phyloP scores from a whole-genome alignment of 2,113 vertebrate species.

The Picathartes gymnocephalus region DNA sequence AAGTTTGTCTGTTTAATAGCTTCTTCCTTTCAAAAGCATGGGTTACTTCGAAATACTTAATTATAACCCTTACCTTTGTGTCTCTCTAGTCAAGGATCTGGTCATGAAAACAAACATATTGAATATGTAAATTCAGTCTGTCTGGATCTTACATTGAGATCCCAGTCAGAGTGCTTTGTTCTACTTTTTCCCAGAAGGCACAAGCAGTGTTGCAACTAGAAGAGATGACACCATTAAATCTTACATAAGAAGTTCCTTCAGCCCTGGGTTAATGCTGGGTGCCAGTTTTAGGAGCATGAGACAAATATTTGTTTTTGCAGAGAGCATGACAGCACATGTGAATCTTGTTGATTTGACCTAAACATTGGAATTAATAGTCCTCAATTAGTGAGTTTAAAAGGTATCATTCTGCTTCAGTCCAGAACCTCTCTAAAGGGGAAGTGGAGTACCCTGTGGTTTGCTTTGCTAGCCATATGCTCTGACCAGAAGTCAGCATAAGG shows the following conservation, averaged over 20 bases:
- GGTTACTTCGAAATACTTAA: not conserved
- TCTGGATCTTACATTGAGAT: not conserved
- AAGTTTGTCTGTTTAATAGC: not conserved
- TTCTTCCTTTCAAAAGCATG: not conserved
- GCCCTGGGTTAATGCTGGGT: not conserved
- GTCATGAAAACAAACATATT: not conserved
- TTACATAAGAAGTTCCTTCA: not conserved
- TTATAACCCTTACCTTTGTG: not conserved
- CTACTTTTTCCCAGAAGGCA: not conserved
- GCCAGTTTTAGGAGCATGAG: not conserved
- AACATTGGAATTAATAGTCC: not conserved
- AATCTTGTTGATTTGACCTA: not conserved
- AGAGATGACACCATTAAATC: not conserved
- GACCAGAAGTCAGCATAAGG: not conserved
- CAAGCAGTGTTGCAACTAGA: not conserved
- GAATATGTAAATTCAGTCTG: not conserved
- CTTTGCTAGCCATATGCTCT: fast-evolving
- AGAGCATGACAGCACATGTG: not conserved
- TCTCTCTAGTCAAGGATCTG: not conserved
- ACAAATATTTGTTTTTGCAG: not conserved
- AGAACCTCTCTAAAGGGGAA: not conserved
- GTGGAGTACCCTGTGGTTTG: not conserved
- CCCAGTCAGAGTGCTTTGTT: not conserved
- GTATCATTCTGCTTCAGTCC: not conserved
- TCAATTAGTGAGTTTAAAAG: not conserved